Conservation (phyloP, 2,797 vertebrate species). For the Sebastes goodei region DNA sequence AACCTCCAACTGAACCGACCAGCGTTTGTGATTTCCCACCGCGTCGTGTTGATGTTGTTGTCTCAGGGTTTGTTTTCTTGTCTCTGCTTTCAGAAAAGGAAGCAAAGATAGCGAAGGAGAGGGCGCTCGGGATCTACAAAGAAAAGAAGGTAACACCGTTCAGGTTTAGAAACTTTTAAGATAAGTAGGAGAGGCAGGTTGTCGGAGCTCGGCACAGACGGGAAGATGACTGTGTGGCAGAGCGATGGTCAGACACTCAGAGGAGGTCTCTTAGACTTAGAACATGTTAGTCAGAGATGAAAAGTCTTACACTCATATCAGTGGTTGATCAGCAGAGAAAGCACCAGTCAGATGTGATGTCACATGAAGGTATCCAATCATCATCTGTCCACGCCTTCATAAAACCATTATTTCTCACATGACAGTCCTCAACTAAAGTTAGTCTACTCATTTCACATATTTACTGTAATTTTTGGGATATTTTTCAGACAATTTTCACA, state of each 20-base stretch:
- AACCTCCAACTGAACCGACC: background rate
- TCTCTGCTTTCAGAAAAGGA: slow-evolving; percentile 89
- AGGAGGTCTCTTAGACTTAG: background rate
- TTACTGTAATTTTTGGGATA: no score
- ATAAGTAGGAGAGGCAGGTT: background rate
- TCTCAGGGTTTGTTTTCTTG: slow-evolving; percentile 26
- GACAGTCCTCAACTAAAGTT: no score
- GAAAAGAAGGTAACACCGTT: slow-evolving; percentile 89
- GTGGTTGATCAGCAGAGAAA: background rate
- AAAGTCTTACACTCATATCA: no score
- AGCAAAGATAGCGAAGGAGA: slow-evolving; percentile 93
- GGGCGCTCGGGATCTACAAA: slow-evolving; percentile 95
- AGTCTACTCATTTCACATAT: no score
- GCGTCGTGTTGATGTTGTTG: background rate
- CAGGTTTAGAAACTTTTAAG: background rate
- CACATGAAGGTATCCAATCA: no score
- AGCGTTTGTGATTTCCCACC: background rate
- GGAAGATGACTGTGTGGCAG: background rate
- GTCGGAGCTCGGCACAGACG: background rate
- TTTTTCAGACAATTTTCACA: no score
- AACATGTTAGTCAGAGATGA: no score
- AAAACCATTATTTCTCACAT: no score
- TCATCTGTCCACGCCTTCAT: no score
- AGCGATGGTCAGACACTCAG: background rate
- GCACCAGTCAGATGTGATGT: no score